phyloP scores from a whole-genome alignment of 2,888 invertebrate genomes.

The Ichneumoninae sp. region DNA sequence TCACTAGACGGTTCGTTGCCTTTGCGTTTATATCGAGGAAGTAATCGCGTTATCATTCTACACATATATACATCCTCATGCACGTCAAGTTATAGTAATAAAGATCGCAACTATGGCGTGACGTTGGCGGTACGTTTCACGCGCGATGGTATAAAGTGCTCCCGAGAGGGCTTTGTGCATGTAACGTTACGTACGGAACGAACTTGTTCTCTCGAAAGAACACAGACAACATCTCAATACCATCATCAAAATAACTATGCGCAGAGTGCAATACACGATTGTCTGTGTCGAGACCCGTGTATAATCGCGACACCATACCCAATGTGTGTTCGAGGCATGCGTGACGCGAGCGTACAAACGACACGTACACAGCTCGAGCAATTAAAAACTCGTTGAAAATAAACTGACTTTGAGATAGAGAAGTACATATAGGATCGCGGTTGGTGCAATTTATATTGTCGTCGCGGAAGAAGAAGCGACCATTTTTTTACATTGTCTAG shows the following conservation, averaged over 20 bases:
- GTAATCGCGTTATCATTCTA: constrained; percentile 58
- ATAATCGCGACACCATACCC: constrained; percentile 8
- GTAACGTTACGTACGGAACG: constrained; percentile 13
- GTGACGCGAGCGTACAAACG: constrained; percentile 47
- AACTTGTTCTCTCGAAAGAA: constrained; percentile 11
- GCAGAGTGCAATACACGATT: background rate
- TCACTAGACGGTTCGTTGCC: constrained; percentile 30
- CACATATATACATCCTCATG: constrained; percentile 53
- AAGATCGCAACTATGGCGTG: constrained; percentile 68
- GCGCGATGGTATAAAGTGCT: constrained; percentile 57
- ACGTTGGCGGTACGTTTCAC: constrained; percentile 61
- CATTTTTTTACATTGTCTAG: background rate
- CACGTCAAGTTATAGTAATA: constrained; percentile 57
- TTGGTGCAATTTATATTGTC: background rate
- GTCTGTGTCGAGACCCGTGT: background rate
- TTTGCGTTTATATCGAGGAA: constrained; percentile 8
- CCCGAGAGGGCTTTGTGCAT: constrained; percentile 38
- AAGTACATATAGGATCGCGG: background rate
- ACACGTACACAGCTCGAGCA: constrained; percentile 40
- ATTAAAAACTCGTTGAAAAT: constrained; percentile 60
- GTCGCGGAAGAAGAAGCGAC: background rate
- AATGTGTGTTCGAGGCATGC: constrained; percentile 21
- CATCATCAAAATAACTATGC: constrained; percentile 14
- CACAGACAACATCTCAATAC: constrained; percentile 51
- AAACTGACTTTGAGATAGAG: constrained; percentile 12